Evolutionary conservation across 2,888 invertebrate genomes (phyloP).

Genomic region (Eurois occulta): DNA sequence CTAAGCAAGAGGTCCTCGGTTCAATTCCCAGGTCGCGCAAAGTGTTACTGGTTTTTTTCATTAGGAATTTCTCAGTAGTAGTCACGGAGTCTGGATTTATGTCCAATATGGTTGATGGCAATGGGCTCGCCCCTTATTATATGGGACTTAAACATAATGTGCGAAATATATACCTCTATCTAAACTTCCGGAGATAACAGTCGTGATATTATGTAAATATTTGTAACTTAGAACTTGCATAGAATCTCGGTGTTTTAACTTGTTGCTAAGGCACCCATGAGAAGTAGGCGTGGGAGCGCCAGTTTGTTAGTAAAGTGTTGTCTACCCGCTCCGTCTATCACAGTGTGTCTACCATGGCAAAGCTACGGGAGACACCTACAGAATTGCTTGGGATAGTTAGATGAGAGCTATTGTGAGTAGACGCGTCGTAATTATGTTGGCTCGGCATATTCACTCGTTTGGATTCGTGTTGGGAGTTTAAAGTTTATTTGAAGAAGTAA

Average conservation of each 20-base stretch:
- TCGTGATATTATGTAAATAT: neutral
- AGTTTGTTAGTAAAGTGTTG: neutral
- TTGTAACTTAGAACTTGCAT: too few species aligned
- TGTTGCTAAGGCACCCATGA: too few species aligned
- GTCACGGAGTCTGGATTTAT: neutral
- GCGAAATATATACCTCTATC: too few species aligned
- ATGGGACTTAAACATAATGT: too few species aligned
- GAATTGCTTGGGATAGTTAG: conserved; percentile 69
- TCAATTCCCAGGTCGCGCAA: neutral
- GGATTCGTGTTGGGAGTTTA: conserved; percentile 26
- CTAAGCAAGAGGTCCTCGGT: too few species aligned
- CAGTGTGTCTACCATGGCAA: conserved; percentile 1
- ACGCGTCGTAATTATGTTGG: conserved; percentile 66
- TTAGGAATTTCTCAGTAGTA: neutral
- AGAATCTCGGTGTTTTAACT: too few species aligned
- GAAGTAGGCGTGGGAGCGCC: too few species aligned
- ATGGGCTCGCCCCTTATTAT: neutral
- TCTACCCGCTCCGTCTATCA: conserved; percentile 36
- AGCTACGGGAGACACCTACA: conserved; percentile 63
- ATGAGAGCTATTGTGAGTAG: conserved; percentile 66
- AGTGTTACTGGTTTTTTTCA: neutral
- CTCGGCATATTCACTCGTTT: conserved; percentile 47
- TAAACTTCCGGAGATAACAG: neutral
- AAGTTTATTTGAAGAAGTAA: conserved; percentile 4
- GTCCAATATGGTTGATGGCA: too few species aligned